These are phyloP conservation scores for Tragelaphus eurycerus DNA, from an alignment of 2,797 vertebrate genomes.

Conservation along the genomic window DNA sequence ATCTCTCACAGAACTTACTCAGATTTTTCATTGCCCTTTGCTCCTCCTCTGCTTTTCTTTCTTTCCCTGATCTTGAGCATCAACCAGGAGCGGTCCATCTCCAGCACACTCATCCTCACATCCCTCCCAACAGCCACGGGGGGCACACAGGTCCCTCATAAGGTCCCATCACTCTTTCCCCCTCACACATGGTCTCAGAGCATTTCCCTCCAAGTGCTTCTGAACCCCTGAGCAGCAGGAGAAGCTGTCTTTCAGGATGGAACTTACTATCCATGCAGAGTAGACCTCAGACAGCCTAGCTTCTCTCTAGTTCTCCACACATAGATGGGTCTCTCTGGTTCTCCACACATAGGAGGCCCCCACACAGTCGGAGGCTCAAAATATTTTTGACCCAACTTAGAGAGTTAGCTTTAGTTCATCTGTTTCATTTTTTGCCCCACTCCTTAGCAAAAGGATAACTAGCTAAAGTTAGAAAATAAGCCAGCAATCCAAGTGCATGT, in stretches of 20 bases:
- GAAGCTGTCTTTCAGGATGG: neutral
- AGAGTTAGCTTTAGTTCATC: neutral
- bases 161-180: accelerated
- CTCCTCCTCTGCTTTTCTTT: neutral
- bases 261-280: neutral
- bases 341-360: neutral
- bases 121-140: accelerated
- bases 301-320: neutral
- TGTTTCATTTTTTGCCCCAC: neutral
- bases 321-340: neutral
- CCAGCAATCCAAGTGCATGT: too few relatives aligned
- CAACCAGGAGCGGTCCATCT: neutral
- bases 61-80: neutral
- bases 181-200: neutral
- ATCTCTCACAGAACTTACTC: neutral
- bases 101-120: neutral
- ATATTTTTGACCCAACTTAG: neutral
- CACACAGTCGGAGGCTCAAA: too few relatives aligned
- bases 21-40: neutral
- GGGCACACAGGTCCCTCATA: neutral
- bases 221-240: neutral
- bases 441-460: neutral
- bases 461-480: neutral
- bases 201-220: neutral
- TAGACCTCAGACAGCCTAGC: neutral